A percentile compares a stretch with the other conserved stretches of the same genome.
Evolutionary conservation across 2,888 invertebrate genomes (phyloP).

Genomic region (Pristionchus exspectatus): DNA sequence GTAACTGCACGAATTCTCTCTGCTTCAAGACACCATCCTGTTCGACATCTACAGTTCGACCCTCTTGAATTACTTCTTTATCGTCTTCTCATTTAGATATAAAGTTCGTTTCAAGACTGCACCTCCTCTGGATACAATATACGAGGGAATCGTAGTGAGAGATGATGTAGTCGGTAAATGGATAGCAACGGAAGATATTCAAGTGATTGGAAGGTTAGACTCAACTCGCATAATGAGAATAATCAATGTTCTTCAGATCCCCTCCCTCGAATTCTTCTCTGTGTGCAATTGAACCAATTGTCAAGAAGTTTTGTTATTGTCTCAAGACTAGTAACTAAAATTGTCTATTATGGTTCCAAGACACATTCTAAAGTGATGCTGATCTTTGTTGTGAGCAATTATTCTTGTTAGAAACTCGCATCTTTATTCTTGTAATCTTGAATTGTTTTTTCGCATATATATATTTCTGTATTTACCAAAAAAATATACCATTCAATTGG

Average conservation of each 20-base stretch:
- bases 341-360: background rate
- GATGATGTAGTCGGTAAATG: conserved; percentile 26
- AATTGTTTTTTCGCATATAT: too few species aligned
- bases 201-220: conserved; percentile 21
- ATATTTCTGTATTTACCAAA: too few species aligned
- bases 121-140: conserved; percentile 27
- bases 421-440: too few species aligned
- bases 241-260: background rate
- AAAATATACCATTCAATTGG: too few species aligned
- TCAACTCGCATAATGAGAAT: too few species aligned
- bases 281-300: conserved; percentile 3
- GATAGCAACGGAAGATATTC: conserved; percentile 35
- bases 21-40: conserved; percentile 30
- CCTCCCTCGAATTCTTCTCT: conserved; percentile 36
- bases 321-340: background rate
- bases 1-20: conserved; percentile 27
- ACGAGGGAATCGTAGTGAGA: conserved; percentile 46
- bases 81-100: background rate
- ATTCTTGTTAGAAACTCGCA: background rate
- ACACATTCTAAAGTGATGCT: background rate
- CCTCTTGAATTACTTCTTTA: background rate
- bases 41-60: conserved; percentile 23
- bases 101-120: background rate
- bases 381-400: background rate
- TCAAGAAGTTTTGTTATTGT: conserved; percentile 51